These are phyloP conservation scores for Aotus griseimembra DNA, from an alignment of 2,797 vertebrate genomes.

Conservation along the genomic window DNA sequence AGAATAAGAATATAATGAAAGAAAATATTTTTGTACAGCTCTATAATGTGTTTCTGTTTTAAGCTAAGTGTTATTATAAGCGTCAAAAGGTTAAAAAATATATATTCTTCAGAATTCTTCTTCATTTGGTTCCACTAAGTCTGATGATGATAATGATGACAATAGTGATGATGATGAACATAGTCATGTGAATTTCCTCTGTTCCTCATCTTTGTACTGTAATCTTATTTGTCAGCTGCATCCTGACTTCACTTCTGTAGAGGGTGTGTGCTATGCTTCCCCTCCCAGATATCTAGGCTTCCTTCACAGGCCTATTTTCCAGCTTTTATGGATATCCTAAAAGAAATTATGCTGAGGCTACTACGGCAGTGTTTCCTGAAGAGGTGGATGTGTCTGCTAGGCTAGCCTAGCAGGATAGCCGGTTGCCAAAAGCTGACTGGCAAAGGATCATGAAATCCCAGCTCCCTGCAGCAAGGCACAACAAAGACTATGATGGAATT, in stretches of 20 bases:
- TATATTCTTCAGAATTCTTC: neutral
- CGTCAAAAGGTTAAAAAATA: no score
- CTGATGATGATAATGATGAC: neutral
- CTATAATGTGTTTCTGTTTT: neutral
- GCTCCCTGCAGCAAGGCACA: neutral
- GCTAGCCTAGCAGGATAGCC: neutral
- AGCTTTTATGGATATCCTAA: neutral
- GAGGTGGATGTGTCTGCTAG: neutral
- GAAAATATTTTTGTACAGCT: neutral
- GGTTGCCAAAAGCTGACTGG: neutral
- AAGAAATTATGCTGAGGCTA: neutral
- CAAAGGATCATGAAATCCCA: neutral
- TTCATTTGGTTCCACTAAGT: neutral
- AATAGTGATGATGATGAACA: neutral
- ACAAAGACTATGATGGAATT: neutral
- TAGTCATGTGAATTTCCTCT: neutral
- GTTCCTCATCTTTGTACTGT: no score
- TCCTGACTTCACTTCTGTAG: neutral
- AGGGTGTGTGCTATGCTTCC: neutral
- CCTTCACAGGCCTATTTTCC: neutral
- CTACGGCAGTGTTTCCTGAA: neutral
- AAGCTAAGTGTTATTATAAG: neutral
- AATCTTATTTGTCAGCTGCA: neutral
- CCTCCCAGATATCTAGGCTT: neutral
- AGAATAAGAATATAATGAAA: neutral